Base-by-base conservation (phyloP, 1,140 invertebrate species). In the Pollicipes pollicipes region DNA sequence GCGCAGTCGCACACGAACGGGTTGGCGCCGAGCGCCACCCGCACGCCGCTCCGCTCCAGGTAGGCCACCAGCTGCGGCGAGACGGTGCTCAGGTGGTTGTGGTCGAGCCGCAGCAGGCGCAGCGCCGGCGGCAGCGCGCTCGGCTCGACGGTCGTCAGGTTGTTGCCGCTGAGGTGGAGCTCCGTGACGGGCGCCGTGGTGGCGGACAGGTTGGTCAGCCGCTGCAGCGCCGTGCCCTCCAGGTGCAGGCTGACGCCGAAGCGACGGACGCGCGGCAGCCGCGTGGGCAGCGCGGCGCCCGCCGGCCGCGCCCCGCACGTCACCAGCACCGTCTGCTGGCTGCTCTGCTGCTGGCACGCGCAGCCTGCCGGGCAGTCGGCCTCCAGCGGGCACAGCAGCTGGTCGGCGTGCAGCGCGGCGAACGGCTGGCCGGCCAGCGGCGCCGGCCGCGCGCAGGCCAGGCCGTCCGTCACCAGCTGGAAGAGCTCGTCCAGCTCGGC, bases 1-100 rank as follows among this genome's bases (percentile, higher is more conserved):
- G 82, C 76, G 76, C 88, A 90, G 37, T 84, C 80, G 76, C 88
- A 90, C 1, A 67, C 68, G 82, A n/a, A 87, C 0, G 85, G 85
- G 79, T 90, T 90, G 4, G 79, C 76, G 28, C 83, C 79, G 0
- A 90, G 78, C 10, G 77, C 79, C 1, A 87, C 6, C 69, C 71
- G 10, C 83, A 70, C 10, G 77, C 72, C 26, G 70, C 75, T 1
- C 77, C 78, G 78, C 0, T 78, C 78, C 1, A 85, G 71, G 24
- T 76, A 76, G 4, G 78, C 70, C 0, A 84, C 81, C 71, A 0
- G 76, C 76, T 1, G 69, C 67, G 66, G 80, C 76, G 27, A 66
- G 17, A 29, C 0, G 87, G 68, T 13, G 2, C 77, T 78, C 1
- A 87, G 70, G 35, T 83, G 80, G 74, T 88, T 87, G 69, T 82